These are phyloP conservation scores for Argyresthia goedartella DNA, from an alignment of 2,888 invertebrate genomes.

Conservation along the genomic window DNA sequence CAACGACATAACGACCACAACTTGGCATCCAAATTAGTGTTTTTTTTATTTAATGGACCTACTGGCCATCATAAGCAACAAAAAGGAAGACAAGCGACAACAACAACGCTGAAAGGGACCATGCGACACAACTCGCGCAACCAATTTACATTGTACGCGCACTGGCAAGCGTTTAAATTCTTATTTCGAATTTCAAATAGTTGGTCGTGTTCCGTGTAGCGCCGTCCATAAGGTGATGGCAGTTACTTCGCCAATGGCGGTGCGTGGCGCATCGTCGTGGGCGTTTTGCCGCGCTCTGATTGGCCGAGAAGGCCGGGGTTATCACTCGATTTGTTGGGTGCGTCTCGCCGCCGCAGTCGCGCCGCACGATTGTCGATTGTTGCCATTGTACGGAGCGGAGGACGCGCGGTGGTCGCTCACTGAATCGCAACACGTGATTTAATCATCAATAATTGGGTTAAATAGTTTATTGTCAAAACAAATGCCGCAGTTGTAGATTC, in stretches of 20 bases:
- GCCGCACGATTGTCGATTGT: conserved; percentile 64
- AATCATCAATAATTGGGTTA: conserved; percentile 29
- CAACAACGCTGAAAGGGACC: conserved; percentile 45
- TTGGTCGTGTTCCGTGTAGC: conserved; percentile 67
- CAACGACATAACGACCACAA: conserved; percentile 8
- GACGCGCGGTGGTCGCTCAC: conserved; percentile 42
- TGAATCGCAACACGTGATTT: conserved; percentile 43
- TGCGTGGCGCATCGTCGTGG: conserved; percentile 50
- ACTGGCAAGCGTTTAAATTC: conserved; percentile 66
- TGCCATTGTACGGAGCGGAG: conserved; percentile 59
- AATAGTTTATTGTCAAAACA: conserved; percentile 29
- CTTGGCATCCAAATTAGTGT: conserved; percentile 1
- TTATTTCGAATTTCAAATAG: conserved; percentile 57
- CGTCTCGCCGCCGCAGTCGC: conserved; percentile 59
- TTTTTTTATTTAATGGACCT: conserved; percentile 10
- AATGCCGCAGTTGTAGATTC: neutral
- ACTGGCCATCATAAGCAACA: conserved; percentile 17
- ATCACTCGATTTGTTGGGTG: conserved; percentile 65
- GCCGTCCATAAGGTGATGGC: conserved; percentile 68
- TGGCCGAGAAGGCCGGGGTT: conserved; percentile 50
- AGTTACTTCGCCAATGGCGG: conserved; percentile 64
- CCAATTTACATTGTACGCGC: conserved; percentile 64
- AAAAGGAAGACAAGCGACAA: conserved; percentile 35
- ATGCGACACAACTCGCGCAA: conserved; percentile 48
- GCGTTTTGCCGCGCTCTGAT: conserved; percentile 49